phyloP scores from a whole-genome alignment of 2,797 vertebrate species.

The Gastrophryne carolinensis region DNA sequence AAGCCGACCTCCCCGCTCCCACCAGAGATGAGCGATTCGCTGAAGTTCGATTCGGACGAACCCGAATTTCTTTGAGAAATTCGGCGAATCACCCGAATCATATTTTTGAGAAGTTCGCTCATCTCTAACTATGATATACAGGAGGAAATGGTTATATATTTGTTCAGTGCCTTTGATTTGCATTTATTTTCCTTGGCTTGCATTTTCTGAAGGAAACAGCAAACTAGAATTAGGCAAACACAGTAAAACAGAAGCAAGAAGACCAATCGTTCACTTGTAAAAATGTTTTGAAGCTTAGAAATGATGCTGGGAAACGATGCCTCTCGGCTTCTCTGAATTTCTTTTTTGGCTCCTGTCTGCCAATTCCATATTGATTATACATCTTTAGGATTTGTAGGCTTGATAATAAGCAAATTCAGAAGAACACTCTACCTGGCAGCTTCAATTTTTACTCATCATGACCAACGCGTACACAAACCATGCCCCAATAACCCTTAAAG shows the following conservation, averaged over 20 bases:
- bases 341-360: background rate
- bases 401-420: slow-evolving; percentile 1
- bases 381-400: slow-evolving; percentile 20
- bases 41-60: too few species aligned
- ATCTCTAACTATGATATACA: too few species aligned
- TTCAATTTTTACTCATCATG: slow-evolving; percentile 18
- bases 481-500: background rate
- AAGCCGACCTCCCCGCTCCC: too few species aligned
- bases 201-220: background rate
- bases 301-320: background rate
- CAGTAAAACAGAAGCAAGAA: background rate
- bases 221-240: background rate
- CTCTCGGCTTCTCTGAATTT: background rate
- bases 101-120: too few species aligned
- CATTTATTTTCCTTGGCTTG: background rate
- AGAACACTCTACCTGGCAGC: slow-evolving; percentile 1
- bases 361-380: background rate
- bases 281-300: background rate
- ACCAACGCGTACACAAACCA: slow-evolving; percentile 16
- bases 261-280: background rate
- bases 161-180: background rate
- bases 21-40: too few species aligned
- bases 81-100: too few species aligned
- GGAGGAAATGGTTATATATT: too few species aligned
- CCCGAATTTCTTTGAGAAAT: too few species aligned